Evolutionary conservation across 2,888 invertebrate species (phyloP), one percentile per base, ranked within the genome.

Genomic region (Zhengitettix transpicula): DNA sequence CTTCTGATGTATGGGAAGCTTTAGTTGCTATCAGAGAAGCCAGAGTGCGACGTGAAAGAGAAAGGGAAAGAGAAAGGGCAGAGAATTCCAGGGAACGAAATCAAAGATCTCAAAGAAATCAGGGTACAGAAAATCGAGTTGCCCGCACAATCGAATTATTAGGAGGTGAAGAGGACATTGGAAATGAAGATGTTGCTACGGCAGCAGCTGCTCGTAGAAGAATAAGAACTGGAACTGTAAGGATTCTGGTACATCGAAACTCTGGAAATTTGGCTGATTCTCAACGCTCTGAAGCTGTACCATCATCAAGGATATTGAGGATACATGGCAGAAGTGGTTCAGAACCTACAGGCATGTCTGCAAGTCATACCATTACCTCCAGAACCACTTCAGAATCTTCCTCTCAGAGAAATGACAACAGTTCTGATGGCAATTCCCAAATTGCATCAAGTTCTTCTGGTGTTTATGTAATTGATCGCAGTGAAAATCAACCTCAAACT

Each of bases 1-100:
- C 63, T 65, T 79, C 80, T 64, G 83, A 84, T 66, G 79, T 84
- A 40, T 83, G 84, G 82, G 83, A 84, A 68, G 84, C 83, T 12
- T 73, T 82, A 17, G 81, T 84, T 56, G 81, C 82, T 9, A 78
- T 83, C 63, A 76, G 82, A 67, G 82, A 83, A 67, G 80, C 81
- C 52, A 75, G 82, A 66, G 72, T 78, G 64, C 60, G 65, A n/a
- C 62, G 65, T 15, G 64, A 63, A 42, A 60, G 62, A 8, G 64
- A 64, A 44, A 57, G 62, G 12, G 59, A 61, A 41, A 52, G 57
- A 14, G 61, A 58, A 28, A 52, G n/a, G 14, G 40, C 12, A n/a
- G 55, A 55, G 12, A 28, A 41, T 14, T 28, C n/a, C 14, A 55
- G 55, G 40, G 53, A 53, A 1, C 12, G 16, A 15, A 9, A 16